Evolutionary conservation across 2,797 vertebrate genomes (phyloP).

Genomic region (Steatocranus sp.): DNA sequence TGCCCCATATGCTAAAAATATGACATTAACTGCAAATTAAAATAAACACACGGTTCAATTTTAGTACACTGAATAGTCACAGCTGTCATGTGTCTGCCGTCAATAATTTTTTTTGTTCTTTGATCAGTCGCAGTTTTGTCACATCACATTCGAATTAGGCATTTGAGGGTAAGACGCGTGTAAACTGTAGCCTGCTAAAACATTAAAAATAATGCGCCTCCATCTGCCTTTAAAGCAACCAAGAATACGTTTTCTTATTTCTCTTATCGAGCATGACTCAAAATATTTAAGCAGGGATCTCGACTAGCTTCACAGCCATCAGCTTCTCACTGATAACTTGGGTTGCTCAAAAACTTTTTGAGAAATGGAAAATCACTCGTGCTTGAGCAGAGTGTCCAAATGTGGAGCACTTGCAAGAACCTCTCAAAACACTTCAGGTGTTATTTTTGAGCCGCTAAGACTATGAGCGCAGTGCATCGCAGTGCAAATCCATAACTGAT

Average conservation of each 20-base stretch:
- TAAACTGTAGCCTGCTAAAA: too few relatives aligned
- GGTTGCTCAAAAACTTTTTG: background rate
- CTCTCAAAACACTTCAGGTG: background rate
- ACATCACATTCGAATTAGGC: background rate
- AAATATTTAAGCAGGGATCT: background rate
- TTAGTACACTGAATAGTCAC: constrained; percentile 24
- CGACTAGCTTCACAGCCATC: background rate
- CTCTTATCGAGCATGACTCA: background rate
- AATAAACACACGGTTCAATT: constrained; percentile 46
- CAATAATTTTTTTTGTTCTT: background rate
- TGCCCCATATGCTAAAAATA: constrained; percentile 54
- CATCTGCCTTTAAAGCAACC: background rate
- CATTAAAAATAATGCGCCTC: background rate
- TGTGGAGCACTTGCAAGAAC: background rate
- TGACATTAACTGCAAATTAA: constrained; percentile 50
- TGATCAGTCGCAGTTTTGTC: background rate
- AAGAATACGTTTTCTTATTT: background rate
- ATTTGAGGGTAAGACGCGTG: background rate
- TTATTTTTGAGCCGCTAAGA: constrained; percentile 1
- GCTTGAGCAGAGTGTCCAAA: background rate
- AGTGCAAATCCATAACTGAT: constrained; percentile 27
- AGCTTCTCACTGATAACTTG: background rate
- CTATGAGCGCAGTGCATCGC: background rate
- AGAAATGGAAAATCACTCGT: background rate
- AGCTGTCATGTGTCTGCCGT: constrained; percentile 25